Percentiles rank a stretch among this genome's conserved stretches.
Conservation (phyloP, 2,888 invertebrate species). For the Caenorhabditis sulstoni region DNA sequence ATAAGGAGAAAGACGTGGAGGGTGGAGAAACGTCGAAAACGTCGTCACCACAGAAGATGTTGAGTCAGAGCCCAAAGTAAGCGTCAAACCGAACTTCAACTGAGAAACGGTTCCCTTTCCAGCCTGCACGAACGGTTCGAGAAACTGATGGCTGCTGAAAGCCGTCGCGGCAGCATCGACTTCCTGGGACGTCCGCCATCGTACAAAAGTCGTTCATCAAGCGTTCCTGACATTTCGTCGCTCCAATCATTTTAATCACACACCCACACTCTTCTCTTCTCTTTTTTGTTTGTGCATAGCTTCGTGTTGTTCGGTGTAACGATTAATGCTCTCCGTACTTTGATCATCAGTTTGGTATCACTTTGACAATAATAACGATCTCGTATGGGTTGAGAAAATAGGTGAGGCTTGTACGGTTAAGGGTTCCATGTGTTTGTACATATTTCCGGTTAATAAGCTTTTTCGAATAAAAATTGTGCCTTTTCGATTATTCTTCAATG, state of each 20-base stretch:
- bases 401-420: slow-evolving; percentile 5
- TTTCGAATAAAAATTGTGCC: slow-evolving; percentile 13
- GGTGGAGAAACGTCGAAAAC: slow-evolving; percentile 12
- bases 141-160: slow-evolving; percentile 35
- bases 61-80: slow-evolving; percentile 9
- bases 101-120: background rate
- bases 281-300: slow-evolving; percentile 9
- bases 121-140: slow-evolving; percentile 36
- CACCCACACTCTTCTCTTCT: background rate
- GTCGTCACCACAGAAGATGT: slow-evolving; percentile 19
- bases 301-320: background rate
- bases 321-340: background rate
- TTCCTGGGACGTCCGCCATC: slow-evolving; percentile 50
- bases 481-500: background rate
- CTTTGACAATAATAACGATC: slow-evolving; percentile 16
- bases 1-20: slow-evolving; percentile 38
- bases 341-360: slow-evolving; percentile 1
- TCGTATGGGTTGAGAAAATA: slow-evolving; percentile 19
- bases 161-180: slow-evolving; percentile 28
- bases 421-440: slow-evolving; percentile 32
- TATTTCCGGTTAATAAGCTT: slow-evolving; percentile 28
- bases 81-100: background rate
- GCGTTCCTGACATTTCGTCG: slow-evolving; percentile 54
- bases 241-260: slow-evolving; percentile 31
- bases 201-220: slow-evolving; percentile 48